Conservation (phyloP, 1,140 invertebrate genomes). For the Brachionus rotundiformis region DNA sequence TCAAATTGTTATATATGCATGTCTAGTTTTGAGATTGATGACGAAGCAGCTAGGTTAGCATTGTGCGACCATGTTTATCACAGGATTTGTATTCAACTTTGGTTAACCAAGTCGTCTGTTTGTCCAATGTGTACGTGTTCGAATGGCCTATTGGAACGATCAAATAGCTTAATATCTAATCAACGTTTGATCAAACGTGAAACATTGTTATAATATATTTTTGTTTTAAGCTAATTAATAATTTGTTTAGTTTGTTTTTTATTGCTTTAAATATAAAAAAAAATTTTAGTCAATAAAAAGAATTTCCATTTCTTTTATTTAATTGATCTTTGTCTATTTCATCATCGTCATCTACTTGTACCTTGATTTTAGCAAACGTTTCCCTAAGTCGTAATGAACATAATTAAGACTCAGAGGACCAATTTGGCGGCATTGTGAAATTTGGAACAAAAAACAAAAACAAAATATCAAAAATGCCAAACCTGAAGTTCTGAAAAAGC, state of each 20-base stretch:
- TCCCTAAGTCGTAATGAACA: too few species aligned
- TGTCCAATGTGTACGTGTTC: constrained; percentile 26
- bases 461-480: too few species aligned
- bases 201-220: constrained; percentile 22
- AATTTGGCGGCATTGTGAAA: too few species aligned
- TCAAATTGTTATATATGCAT: constrained; percentile 37
- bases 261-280: background rate
- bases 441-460: too few species aligned
- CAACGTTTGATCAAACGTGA: constrained; percentile 7
- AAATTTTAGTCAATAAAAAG: too few species aligned
- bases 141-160: constrained; percentile 12
- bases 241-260: background rate
- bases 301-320: too few species aligned
- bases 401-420: too few species aligned
- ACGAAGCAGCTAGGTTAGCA: background rate
- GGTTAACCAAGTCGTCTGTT: background rate
- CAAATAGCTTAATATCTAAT: constrained; percentile 2
- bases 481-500: too few species aligned
- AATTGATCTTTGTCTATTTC: too few species aligned
- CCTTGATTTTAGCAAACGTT: too few species aligned
- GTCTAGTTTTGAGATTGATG: constrained; percentile 17
- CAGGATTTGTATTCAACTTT: constrained; percentile 28
- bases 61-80: constrained; percentile 17
- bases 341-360: too few species aligned
- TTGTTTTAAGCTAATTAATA: background rate